Conservation (phyloP, 2,113 vertebrate genomes). For the Burhinus bistriatus region DNA sequence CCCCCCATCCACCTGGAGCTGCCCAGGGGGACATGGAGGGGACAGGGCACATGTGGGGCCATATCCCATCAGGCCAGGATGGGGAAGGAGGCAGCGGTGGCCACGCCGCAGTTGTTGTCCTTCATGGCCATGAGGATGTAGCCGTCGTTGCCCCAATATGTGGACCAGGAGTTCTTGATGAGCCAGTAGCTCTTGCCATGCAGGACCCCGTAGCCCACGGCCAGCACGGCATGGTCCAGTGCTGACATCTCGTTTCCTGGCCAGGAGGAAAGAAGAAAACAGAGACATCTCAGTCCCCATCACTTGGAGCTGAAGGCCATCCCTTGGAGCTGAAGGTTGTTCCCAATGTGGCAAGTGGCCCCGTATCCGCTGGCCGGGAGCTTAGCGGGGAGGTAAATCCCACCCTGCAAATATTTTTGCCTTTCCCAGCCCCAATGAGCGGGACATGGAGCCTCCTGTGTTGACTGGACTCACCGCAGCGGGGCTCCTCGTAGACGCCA, state of each 20-base stretch:
- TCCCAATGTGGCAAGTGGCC: fast-evolving
- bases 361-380: no score
- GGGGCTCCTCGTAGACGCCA: constrained; percentile 73
- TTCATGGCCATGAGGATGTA: constrained; percentile 88
- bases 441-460: fast-evolving
- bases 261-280: background rate
- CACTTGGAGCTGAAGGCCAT: background rate
- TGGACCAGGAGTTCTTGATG: constrained; percentile 88
- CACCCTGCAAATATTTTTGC: no score
- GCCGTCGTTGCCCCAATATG: constrained; percentile 82
- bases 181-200: constrained; percentile 79
- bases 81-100: constrained; percentile 82
- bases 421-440: fast-evolving
- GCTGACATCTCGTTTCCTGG: constrained; percentile 70
- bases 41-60: background rate
- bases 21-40: background rate
- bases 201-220: constrained; percentile 78
- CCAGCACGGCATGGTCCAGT: constrained; percentile 80
- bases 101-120: constrained; percentile 84
- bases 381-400: no score
- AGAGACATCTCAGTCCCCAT: background rate
- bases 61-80: constrained; percentile 50
- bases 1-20: background rate
- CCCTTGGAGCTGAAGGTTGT: fast-evolving
- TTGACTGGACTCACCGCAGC: constrained; percentile 39